Conservation (phyloP, 1,140 invertebrate genomes). For the Brachionus asplanchnoidis region DNA sequence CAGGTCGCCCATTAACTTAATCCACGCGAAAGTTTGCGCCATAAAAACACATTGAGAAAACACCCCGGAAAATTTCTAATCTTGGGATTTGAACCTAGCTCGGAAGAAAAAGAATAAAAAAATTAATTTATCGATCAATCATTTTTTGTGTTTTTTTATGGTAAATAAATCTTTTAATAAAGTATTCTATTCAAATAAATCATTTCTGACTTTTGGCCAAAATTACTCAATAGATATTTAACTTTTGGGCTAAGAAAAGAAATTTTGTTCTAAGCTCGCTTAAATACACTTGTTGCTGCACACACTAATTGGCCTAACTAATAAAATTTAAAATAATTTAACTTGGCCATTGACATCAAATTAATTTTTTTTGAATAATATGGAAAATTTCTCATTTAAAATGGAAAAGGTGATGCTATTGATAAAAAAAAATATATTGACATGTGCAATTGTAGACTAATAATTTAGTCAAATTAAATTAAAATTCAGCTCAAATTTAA, state of each 20-base stretch:
- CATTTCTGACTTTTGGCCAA: not conserved
- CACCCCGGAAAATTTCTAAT: not conserved
- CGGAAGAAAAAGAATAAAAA: not conserved
- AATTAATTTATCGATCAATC: slow-evolving; percentile 4
- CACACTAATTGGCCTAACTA: not conserved
- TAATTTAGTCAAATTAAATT: not conserved
- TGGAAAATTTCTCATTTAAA: not conserved
- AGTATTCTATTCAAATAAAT: not conserved
- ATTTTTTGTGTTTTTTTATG: not conserved
- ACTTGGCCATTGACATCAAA: not conserved
- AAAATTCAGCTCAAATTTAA: not conserved
- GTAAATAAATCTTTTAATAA: slow-evolving; percentile 7
- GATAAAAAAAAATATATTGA: not conserved
- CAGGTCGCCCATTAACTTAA: not conserved
- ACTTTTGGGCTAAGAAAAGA: not conserved
- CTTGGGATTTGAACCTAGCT: not conserved
- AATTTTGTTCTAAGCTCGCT: not conserved
- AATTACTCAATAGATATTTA: not conserved
- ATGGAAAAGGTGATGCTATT: not conserved
- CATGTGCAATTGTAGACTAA: not conserved
- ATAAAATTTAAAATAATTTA: not conserved
- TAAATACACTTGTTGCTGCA: not conserved
- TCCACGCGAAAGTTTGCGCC: not conserved
- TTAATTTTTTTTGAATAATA: not conserved
- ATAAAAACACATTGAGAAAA: not conserved